phyloP scores from a whole-genome alignment of 2,888 invertebrate genomes.

The Scaptomyza parva region DNA sequence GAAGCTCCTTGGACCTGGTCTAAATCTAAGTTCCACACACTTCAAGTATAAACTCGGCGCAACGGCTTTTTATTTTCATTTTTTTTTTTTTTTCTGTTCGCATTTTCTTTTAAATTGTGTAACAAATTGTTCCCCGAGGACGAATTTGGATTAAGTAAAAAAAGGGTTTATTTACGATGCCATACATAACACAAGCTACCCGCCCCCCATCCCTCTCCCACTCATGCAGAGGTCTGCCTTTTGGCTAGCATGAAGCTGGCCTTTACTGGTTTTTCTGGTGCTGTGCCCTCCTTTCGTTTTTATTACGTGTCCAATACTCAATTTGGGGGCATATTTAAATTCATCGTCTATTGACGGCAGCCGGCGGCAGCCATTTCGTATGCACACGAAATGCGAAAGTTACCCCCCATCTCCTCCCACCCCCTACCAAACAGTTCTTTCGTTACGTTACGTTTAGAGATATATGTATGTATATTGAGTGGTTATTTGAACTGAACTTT shows the following conservation, averaged over 20 bases:
- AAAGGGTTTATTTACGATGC: slow-evolving; percentile 80
- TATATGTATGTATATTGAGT: slow-evolving; percentile 76
- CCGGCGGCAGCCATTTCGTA: slow-evolving; percentile 73
- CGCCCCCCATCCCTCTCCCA: too few species aligned
- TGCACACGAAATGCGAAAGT: slow-evolving; percentile 71
- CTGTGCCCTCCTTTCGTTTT: slow-evolving; percentile 44
- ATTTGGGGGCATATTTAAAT: slow-evolving; percentile 80
- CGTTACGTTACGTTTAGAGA: slow-evolving; percentile 43
- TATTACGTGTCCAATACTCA: slow-evolving; percentile 81
- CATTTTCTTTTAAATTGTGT: slow-evolving; percentile 75
- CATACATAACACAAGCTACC: slow-evolving; percentile 72
- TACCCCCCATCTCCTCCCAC: too few species aligned
- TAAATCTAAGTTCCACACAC: slow-evolving; percentile 60
- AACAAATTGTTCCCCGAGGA: slow-evolving; percentile 80
- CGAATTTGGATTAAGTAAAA: slow-evolving; percentile 81
- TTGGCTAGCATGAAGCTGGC: slow-evolving; percentile 12
- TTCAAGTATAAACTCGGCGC: slow-evolving; percentile 45
- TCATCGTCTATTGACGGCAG: slow-evolving; percentile 79
- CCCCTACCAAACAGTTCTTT: slow-evolving; percentile 3
- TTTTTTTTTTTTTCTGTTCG: slow-evolving; percentile 21
- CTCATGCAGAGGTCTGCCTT: slow-evolving; percentile 21
- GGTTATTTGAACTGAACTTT: slow-evolving; percentile 79
- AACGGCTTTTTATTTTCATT: slow-evolving; percentile 22
- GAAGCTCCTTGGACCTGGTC: slow-evolving; percentile 39
- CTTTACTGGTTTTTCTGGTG: slow-evolving; percentile 1